Conservation (phyloP, 2,797 vertebrate genomes). For the Hafferia zeledoni region DNA sequence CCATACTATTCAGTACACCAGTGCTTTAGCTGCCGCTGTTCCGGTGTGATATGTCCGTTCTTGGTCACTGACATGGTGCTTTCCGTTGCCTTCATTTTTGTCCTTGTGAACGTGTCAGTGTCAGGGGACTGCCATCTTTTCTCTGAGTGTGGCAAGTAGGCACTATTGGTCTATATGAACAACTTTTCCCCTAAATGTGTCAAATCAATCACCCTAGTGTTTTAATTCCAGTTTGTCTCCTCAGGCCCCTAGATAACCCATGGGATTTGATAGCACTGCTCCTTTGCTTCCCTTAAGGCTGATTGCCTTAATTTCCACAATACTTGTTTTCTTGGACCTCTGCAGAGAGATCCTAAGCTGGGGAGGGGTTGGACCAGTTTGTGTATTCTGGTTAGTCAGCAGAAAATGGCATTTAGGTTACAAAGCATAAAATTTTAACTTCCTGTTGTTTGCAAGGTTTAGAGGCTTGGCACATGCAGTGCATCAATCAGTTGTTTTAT, state of each 20-base stretch:
- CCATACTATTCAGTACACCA: not conserved
- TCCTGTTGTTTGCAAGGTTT: not conserved
- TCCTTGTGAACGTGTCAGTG: not conserved
- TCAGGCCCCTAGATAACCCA: not conserved
- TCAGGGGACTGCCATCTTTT: not conserved
- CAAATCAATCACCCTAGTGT: not conserved
- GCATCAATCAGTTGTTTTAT: slow-evolving; percentile 17
- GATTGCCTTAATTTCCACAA: not conserved
- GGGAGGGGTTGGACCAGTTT: not conserved
- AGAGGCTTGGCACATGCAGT: not conserved
- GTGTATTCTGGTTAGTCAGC: slow-evolving; percentile 2
- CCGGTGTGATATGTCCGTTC: accelerated
- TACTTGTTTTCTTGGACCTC: not conserved
- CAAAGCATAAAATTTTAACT: not conserved
- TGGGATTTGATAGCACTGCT: not conserved
- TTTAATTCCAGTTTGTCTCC: not conserved
- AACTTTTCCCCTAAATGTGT: not conserved
- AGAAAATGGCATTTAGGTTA: not conserved
- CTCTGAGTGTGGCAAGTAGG: not conserved
- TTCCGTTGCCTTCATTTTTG: not conserved
- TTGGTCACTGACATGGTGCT: not conserved
- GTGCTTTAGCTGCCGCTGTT: not conserved
- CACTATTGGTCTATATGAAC: not conserved
- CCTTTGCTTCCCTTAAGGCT: not conserved
- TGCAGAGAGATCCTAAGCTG: not conserved